Percentiles rank a stretch among this genome's conserved stretches.
Evolutionary conservation across 2,888 invertebrate genomes (phyloP).

Genomic region (Lasioglossum calceatum): DNA sequence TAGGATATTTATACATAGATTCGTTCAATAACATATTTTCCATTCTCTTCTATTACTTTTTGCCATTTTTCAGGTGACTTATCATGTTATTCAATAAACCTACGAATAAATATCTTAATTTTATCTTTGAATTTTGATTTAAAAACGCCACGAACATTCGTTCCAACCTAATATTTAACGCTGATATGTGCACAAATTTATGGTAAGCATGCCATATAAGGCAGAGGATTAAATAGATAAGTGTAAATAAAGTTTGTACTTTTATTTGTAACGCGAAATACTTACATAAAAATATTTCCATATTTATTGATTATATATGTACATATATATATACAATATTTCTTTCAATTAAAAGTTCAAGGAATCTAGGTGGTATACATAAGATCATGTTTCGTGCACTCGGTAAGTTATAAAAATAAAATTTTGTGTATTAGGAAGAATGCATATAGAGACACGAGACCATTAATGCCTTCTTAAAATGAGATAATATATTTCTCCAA

Average conservation of each 20-base stretch:
- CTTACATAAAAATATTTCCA: conserved; percentile 26
- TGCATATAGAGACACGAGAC: background rate
- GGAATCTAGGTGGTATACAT: background rate
- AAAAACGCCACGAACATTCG: no score
- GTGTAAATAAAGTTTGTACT: background rate
- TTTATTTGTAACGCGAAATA: background rate
- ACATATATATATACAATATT: conserved; percentile 24
- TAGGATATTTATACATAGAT: no score
- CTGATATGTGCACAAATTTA: background rate
- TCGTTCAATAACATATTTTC: no score
- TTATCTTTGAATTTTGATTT: no score
- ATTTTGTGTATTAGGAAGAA: background rate
- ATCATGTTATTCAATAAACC: no score
- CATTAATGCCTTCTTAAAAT: background rate
- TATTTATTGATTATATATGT: conserved; percentile 11
- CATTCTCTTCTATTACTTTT: no score
- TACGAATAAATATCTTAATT: no score
- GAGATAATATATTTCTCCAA: background rate
- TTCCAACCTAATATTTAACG: background rate
- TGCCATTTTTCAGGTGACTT: no score
- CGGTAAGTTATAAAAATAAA: background rate
- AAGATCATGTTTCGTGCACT: background rate
- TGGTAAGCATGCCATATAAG: background rate
- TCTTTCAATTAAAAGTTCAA: background rate
- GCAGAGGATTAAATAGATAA: background rate